Conservation (phyloP, 2,113 vertebrate genomes). For the Dissostichus mawsoni region DNA sequence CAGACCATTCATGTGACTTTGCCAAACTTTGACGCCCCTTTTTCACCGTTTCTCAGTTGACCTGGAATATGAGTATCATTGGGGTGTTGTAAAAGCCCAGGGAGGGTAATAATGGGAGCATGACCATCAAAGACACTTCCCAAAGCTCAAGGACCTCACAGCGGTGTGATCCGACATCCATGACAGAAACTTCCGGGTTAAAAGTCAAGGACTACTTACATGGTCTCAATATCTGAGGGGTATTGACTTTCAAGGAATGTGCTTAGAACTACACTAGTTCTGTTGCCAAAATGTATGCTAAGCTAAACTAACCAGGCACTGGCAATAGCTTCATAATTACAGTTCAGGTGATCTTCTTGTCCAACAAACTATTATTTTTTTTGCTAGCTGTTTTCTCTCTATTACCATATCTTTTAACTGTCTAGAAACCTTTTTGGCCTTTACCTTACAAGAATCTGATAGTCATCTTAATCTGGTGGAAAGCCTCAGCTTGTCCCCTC, state of each 20-base stretch:
- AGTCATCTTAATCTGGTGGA: slow-evolving; percentile 45
- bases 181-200: not conserved
- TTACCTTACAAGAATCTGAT: slow-evolving; percentile 51
- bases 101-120: slow-evolving; percentile 29
- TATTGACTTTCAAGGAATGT: not conserved
- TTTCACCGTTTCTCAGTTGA: slow-evolving; percentile 51
- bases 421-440: slow-evolving; percentile 7
- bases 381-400: not conserved
- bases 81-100: slow-evolving; percentile 45
- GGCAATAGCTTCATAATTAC: not conserved
- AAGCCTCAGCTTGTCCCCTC: slow-evolving; percentile 42
- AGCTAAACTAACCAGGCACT: not conserved
- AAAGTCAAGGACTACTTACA: not conserved
- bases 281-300: not conserved
- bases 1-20: slow-evolving; percentile 43
- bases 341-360: not conserved
- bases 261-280: not conserved
- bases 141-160: slow-evolving; percentile 40
- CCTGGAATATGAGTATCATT: slow-evolving; percentile 47
- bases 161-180: slow-evolving; percentile 27
- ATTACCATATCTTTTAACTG: not conserved
- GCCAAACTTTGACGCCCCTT: slow-evolving; percentile 49
- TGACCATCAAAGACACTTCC: slow-evolving; percentile 42
- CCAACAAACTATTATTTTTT: too few relatives aligned
- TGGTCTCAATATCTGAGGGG: not conserved